Evolutionary conservation across 2,113 vertebrate genomes (phyloP).

Genomic region (Megatriorchis doriae): DNA sequence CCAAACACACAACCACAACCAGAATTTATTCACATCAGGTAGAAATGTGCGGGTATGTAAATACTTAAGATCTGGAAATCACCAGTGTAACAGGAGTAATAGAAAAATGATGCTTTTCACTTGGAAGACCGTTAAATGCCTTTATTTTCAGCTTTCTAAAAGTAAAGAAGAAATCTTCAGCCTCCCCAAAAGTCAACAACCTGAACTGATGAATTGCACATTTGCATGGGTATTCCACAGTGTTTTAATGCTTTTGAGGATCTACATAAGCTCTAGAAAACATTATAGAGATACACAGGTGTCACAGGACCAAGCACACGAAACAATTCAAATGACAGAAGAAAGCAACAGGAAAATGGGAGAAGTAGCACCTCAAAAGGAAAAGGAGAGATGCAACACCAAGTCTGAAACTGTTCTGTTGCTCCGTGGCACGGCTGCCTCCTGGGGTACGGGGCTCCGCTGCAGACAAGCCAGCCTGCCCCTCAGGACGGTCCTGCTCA

Average conservation of each 20-base stretch:
- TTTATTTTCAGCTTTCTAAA: background rate
- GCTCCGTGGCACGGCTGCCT: background rate
- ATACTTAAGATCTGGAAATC: background rate
- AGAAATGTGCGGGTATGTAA: background rate
- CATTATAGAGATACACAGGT: background rate
- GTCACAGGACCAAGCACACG: background rate
- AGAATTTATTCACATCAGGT: background rate
- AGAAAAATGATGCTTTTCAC: background rate
- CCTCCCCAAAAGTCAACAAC: background rate
- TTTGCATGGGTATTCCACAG: background rate
- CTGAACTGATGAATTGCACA: background rate
- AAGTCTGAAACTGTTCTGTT: background rate
- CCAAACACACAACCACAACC: too few species aligned
- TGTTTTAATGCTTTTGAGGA: background rate
- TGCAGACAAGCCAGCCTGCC: background rate
- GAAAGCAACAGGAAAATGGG: background rate
- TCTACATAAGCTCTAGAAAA: background rate
- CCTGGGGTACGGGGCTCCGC: background rate
- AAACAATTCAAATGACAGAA: background rate
- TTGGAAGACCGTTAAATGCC: background rate
- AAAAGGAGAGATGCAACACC: background rate
- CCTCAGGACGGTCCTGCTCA: background rate
- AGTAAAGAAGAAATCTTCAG: background rate
- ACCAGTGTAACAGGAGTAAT: background rate
- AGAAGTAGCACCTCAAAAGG: background rate